These are phyloP conservation scores for Diadegma fenestrale DNA, from an alignment of 2,888 invertebrate species.

Conservation along the genomic window DNA sequence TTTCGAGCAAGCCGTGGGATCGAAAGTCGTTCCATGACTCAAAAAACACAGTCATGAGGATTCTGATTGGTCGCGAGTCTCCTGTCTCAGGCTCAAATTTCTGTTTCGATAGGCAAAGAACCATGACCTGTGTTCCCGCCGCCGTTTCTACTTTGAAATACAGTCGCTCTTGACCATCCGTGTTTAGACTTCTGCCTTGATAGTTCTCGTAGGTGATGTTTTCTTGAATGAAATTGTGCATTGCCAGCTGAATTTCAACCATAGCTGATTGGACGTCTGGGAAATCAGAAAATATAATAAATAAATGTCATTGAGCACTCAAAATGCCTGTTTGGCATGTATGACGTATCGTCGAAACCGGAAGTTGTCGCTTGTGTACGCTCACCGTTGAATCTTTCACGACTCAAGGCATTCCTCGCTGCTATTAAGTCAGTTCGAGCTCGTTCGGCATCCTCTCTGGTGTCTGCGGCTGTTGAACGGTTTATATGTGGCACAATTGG, in stretches of 20 bases:
- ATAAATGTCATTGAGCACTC: background rate
- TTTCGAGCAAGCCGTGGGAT: constrained; percentile 9
- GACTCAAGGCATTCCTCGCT: background rate
- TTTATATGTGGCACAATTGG: background rate
- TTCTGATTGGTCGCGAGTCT: background rate
- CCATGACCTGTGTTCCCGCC: background rate
- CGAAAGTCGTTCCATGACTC: background rate
- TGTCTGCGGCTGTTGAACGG: background rate
- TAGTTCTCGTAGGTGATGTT: constrained; percentile 8
- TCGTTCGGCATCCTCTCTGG: background rate
- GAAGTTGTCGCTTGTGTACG: background rate
- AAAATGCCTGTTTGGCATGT: background rate
- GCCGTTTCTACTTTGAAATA: constrained; percentile 7
- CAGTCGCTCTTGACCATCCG: constrained; percentile 7
- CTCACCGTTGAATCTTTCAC: background rate
- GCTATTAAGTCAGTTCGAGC: background rate
- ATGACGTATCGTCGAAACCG: background rate
- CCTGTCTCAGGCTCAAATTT: background rate
- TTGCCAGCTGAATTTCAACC: constrained; percentile 21
- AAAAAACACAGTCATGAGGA: constrained; percentile 1
- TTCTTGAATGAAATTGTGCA: constrained; percentile 8
- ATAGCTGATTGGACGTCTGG: constrained; percentile 3
- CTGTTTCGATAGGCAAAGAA: background rate
- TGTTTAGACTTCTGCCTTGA: constrained; percentile 1
- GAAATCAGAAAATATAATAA: background rate